phyloP scores from a whole-genome alignment of 1,140 invertebrate genomes.

The Diorhabda sublineata region DNA sequence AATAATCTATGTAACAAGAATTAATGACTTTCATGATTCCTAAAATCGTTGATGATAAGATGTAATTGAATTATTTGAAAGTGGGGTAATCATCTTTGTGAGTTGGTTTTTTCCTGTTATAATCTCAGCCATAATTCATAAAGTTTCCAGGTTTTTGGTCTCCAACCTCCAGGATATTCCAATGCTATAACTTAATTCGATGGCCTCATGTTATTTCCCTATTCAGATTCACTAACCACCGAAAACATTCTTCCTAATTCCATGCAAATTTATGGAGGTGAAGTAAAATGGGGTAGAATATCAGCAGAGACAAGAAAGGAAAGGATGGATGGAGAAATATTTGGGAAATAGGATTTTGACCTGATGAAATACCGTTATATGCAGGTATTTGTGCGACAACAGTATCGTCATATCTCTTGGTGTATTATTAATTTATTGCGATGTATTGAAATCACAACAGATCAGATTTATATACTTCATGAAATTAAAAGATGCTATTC shows the following conservation, averaged over 20 bases:
- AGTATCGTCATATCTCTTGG: neutral
- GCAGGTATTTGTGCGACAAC: neutral
- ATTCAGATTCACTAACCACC: neutral
- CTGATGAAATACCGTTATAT: neutral
- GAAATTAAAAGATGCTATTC: too few species aligned
- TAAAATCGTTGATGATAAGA: too few species aligned
- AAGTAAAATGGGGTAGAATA: neutral
- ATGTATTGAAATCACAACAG: neutral
- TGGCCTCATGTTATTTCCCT: neutral
- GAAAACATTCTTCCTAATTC: slow-evolving; percentile 1
- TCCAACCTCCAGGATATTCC: too few species aligned
- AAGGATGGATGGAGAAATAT: neutral
- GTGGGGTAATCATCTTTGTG: too few species aligned
- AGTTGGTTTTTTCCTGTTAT: too few species aligned
- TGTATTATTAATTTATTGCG: neutral
- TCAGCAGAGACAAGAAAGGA: neutral
- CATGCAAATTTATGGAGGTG: neutral
- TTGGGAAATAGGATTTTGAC: neutral
- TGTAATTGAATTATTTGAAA: too few species aligned
- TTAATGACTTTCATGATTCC: too few species aligned
- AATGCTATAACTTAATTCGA: neutral
- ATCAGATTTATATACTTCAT: neutral
- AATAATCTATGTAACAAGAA: too few species aligned
- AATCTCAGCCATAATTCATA: too few species aligned
- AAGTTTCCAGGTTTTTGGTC: too few species aligned